phyloP scores from a whole-genome alignment of 2,113 vertebrate genomes.

The Trochalopteron elliotii region DNA sequence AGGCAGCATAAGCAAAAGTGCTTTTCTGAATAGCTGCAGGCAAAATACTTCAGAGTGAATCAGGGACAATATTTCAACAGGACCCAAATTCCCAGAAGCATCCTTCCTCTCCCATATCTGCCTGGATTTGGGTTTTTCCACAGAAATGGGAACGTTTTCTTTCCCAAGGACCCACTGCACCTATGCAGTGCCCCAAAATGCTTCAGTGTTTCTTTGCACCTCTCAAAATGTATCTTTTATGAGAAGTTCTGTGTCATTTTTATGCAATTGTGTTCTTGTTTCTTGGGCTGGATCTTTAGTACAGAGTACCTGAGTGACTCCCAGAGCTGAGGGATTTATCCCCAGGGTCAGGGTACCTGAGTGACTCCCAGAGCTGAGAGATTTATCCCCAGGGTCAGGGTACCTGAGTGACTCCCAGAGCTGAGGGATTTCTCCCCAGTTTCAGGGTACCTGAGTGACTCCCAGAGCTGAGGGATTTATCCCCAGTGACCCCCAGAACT shows the following conservation, averaged over 20 bases:
- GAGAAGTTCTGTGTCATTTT: not conserved
- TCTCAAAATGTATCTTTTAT: accelerated
- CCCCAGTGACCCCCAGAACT: too few relatives aligned
- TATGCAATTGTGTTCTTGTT: accelerated
- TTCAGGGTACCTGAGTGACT: too few relatives aligned
- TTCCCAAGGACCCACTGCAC: not conserved
- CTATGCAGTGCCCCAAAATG: not conserved
- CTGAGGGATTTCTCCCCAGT: not conserved
- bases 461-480: too few relatives aligned
- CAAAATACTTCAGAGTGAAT: not conserved
- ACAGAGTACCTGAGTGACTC: too few relatives aligned
- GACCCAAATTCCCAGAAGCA: not conserved
- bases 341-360: accelerated
- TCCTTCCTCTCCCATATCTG: not conserved
- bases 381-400: not conserved
- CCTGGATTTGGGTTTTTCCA: not conserved
- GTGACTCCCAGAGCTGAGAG: too few relatives aligned
- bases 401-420: too few relatives aligned
- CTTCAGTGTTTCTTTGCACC: accelerated
- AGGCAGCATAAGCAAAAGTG: not conserved
- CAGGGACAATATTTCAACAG: not conserved
- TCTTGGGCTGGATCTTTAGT: too few relatives aligned
- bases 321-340: not conserved
- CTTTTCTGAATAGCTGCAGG: not conserved
- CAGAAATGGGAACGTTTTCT: not conserved